A percentile compares a stretch with the other conserved stretches of the same genome.
These are phyloP conservation scores for Plutella xylostella DNA, from an alignment of 2,888 invertebrate genomes.

Conservation along the genomic window DNA sequence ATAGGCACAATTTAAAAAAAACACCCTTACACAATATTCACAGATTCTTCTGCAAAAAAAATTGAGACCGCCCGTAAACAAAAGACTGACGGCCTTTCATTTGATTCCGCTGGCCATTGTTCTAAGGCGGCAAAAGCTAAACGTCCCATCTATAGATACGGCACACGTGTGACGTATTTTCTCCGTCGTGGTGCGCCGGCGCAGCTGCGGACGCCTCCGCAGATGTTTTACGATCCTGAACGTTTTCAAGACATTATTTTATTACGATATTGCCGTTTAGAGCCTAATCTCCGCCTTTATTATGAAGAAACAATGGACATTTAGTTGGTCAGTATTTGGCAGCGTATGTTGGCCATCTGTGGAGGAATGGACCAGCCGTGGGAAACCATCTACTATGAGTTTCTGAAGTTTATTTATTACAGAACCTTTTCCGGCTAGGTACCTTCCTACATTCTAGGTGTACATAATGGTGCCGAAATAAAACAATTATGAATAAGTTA, in stretches of 20 bases:
- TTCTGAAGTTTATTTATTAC: conserved; percentile 8
- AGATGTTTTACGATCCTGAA: conserved; percentile 66
- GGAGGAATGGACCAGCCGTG: conserved; percentile 33
- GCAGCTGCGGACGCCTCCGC: conserved; percentile 60
- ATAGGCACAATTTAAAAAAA: no score
- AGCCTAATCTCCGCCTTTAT: conserved; percentile 65
- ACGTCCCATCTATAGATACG: conserved; percentile 51
- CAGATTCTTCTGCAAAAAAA: no score
- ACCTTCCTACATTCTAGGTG: no score
- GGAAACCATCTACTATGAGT: conserved; percentile 35
- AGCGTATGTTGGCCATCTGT: conserved; percentile 50
- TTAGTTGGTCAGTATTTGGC: conserved; percentile 50
- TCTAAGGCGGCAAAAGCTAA: no score
- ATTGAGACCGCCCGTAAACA: no score
- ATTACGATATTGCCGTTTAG: conserved; percentile 66
- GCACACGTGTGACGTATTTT: conserved; percentile 64
- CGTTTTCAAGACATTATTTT: conserved; percentile 66
- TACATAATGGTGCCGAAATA: no score
- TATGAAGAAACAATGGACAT: conserved; percentile 64
- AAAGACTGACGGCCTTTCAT: no score
- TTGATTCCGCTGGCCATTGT: no score
- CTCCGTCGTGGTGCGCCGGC: no score
- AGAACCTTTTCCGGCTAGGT: background rate
- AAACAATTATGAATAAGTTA: no score
- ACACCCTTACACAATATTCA: no score